phyloP scores from a whole-genome alignment of 2,888 invertebrate genomes.

The Mesorhabditis belari region DNA sequence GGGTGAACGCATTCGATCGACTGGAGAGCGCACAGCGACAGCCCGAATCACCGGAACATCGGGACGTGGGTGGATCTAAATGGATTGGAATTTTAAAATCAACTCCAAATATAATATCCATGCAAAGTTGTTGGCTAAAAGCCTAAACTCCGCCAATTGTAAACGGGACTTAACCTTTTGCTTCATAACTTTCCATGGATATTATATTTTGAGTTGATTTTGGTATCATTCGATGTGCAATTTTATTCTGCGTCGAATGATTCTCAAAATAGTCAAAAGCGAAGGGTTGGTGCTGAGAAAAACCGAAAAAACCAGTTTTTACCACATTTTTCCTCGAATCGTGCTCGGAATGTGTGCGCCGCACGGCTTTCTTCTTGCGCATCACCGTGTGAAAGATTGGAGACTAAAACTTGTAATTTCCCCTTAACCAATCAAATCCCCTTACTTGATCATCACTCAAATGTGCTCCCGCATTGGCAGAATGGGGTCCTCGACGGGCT shows the following conservation, averaged over 20 bases:
- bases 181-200: too few species aligned
- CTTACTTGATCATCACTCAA: slow-evolving; percentile 5
- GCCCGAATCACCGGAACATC: background rate
- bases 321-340: slow-evolving; percentile 12
- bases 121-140: too few species aligned
- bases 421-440: background rate
- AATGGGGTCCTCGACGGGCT: slow-evolving; percentile 10
- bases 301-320: too few species aligned
- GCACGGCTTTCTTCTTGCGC: slow-evolving; percentile 33
- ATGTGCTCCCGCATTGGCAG: slow-evolving; percentile 11
- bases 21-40: background rate
- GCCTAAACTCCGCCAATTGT: too few species aligned
- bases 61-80: background rate
- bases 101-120: too few species aligned
- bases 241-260: too few species aligned
- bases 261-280: too few species aligned
- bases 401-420: slow-evolving; percentile 15
- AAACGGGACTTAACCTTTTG: too few species aligned
- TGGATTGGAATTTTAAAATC: background rate
- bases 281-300: too few species aligned
- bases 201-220: too few species aligned
- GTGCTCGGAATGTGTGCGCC: slow-evolving; percentile 29
- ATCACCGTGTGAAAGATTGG: slow-evolving; percentile 41
- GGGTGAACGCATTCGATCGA: background rate
- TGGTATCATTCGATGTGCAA: too few species aligned